phyloP scores from a whole-genome alignment of 2,113 vertebrate species.

The Pampusana beccarii region DNA sequence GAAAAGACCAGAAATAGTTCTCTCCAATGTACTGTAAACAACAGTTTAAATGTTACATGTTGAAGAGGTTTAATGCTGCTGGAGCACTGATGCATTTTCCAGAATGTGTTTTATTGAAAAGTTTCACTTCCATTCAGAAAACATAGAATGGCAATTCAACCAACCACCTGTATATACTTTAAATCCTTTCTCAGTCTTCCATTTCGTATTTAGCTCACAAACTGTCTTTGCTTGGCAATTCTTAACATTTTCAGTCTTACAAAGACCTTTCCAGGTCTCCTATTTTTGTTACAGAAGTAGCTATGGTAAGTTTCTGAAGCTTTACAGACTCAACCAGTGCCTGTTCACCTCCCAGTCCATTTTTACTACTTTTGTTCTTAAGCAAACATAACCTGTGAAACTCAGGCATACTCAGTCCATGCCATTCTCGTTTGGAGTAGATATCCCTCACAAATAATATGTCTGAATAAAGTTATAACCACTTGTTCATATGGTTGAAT shows the following conservation, averaged over 20 bases:
- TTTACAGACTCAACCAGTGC: not conserved
- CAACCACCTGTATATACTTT: not conserved
- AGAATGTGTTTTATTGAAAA: not conserved
- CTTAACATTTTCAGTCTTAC: not conserved
- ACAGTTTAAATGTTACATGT: not conserved
- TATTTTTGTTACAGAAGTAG: not conserved
- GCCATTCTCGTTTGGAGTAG: not conserved
- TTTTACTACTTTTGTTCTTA: not conserved
- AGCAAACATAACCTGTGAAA: not conserved
- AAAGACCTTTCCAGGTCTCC: not conserved
- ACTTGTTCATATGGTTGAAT: not conserved
- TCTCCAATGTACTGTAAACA: not conserved
- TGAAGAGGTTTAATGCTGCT: not conserved
- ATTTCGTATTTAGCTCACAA: not conserved
- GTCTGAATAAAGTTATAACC: not conserved
- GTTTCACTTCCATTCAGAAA: not conserved
- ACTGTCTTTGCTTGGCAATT: not conserved
- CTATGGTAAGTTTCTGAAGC: not conserved
- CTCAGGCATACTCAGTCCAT: not conserved
- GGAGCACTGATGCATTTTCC: not conserved
- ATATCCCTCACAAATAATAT: not conserved
- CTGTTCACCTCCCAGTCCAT: not conserved
- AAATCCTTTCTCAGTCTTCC: not conserved
- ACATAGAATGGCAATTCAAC: not conserved
- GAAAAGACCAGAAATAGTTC: not conserved